These are phyloP conservation scores for Antedon mediterranea DNA, from an alignment of 53 echinoderm and acorn worm genomes.

Conservation along the genomic window DNA sequence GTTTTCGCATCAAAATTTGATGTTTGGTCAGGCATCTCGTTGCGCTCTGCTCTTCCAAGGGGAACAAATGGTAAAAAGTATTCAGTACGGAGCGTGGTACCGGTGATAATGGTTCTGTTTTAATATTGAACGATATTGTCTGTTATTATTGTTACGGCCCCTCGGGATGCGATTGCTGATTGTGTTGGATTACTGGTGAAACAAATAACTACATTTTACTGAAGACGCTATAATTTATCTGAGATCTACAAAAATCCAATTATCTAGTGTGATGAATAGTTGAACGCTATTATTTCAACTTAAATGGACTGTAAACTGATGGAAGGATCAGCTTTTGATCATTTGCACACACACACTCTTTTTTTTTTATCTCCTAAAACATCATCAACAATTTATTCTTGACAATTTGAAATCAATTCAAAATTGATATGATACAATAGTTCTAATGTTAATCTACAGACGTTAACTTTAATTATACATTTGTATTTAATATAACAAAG, in stretches of 20 bases:
- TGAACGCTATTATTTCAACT: not conserved
- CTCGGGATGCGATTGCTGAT: not conserved
- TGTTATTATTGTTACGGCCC: not conserved
- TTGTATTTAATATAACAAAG: too few species aligned
- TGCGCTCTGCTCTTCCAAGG: not conserved
- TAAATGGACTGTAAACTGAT: slow-evolving; percentile 1
- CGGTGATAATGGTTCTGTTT: not conserved
- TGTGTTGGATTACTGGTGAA: not conserved
- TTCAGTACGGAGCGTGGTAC: not conserved
- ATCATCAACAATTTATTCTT: not conserved
- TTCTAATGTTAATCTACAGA: not conserved
- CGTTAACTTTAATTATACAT: too few species aligned
- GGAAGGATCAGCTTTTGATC: not conserved
- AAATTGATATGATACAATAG: not conserved
- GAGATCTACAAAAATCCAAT: not conserved
- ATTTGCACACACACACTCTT: not conserved
- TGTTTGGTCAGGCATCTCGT: not conserved
- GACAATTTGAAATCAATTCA: not conserved
- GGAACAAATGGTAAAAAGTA: not conserved
- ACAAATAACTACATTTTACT: not conserved
- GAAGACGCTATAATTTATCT: not conserved
- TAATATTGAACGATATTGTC: slow-evolving; percentile 1
- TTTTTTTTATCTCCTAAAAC: not conserved
- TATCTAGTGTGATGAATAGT: not conserved
- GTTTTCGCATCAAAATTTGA: not conserved